Evolutionary conservation across 1,140 invertebrate genomes (phyloP), one percentile per base, ranked within the genome.

Genomic region (Drosophila aff.): DNA sequence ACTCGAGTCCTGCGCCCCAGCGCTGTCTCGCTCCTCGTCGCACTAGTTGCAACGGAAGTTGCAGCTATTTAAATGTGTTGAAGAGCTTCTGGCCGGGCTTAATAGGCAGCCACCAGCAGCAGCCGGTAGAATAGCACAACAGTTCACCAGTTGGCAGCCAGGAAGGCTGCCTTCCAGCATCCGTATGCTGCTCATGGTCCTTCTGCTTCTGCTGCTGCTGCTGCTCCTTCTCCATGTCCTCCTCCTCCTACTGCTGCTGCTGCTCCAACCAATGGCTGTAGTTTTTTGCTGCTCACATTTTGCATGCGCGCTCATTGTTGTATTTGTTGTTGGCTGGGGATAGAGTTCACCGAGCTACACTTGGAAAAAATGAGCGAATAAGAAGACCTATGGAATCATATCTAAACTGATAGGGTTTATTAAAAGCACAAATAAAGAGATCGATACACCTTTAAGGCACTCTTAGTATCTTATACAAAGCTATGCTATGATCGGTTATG

Each of bases 51-150:
- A 77, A 75, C 84, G 80, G 76, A 78, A 84, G 81, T 79, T 89
- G 71, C 75, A 90, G 85, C 79, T 82, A 74, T 90, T 89, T 84
- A 85, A 85, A 85, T 89, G 75, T 79, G 84, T 81, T 89, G 69
- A 81, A 83, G 81, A 66, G 76, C 43, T 49, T 59, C 47, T 67
- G 58, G 60, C 28, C 38, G 36, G 43, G 49, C 23, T 63, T 65
- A 64, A 55, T 71, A 72, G 66, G 68, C 52, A 58, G 53, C 50
- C 31, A 21, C 28, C 50, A 66, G 28, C 50, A 66, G 28, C 28
- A 28, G 55, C 55, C 26, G 40, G 47, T 44, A 67, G 63, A 67
- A 71, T 52, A 52, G 62, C 66, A 50, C 26, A 68, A 44, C 67
- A 53, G 67, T 67, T 71, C 71, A 72, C 67, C 71, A 74, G 67